A percentile compares a stretch with the other conserved stretches of the same genome.
Conservation (phyloP, 1,140 invertebrate genomes). For the Akabosia matsudoensis region DNA sequence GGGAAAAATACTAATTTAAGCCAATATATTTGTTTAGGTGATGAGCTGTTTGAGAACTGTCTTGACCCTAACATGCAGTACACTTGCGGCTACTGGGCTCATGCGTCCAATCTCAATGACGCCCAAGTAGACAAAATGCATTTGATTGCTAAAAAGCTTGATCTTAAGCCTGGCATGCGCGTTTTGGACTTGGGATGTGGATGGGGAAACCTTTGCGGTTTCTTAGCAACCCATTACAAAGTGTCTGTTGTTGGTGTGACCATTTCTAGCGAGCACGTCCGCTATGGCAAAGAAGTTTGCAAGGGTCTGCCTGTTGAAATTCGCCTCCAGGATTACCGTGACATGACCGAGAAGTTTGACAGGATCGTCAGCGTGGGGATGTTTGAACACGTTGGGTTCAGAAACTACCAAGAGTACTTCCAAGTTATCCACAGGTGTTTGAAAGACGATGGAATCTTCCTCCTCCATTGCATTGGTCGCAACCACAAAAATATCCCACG, state of each 20-base stretch:
- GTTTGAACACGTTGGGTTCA: conserved; percentile 26
- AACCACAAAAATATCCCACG: neutral
- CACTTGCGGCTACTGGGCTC: conserved; percentile 11
- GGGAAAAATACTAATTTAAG: no score
- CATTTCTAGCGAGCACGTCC: neutral
- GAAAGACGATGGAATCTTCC: conserved; percentile 20
- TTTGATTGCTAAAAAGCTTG: neutral
- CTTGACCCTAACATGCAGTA: conserved; percentile 9
- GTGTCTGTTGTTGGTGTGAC: neutral
- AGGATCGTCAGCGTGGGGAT: conserved; percentile 22
- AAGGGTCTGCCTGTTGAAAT: conserved; percentile 7
- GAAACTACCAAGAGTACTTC: conserved; percentile 18
- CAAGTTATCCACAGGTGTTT: neutral
- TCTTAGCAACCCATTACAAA: neutral
- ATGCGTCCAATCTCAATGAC: conserved; percentile 12
- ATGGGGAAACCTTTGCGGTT: neutral
- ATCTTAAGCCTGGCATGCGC: neutral
- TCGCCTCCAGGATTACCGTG: neutral
- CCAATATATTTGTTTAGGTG: neutral
- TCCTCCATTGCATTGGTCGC: conserved; percentile 27
- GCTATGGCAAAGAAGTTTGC: neutral
- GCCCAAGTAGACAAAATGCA: conserved; percentile 12
- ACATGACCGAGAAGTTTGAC: conserved; percentile 4
- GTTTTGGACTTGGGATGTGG: conserved; percentile 7
- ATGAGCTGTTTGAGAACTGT: neutral